Base-by-base conservation (phyloP, 2,888 invertebrate species). In the Chrysolina oricalcia region DNA sequence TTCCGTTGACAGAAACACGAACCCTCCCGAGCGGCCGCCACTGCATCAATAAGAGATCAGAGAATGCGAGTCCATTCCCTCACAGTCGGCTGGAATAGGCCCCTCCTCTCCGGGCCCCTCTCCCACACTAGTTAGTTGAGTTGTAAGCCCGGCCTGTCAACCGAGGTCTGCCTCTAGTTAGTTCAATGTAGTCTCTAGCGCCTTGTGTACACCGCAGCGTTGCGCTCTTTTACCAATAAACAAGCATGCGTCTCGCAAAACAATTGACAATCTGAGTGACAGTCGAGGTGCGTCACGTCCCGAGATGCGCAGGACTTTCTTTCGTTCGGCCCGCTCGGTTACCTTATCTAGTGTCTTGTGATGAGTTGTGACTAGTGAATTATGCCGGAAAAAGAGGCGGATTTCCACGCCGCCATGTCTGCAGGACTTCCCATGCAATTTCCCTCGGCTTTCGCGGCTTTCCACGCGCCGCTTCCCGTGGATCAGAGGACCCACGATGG, bases 391-490 rank as follows among this genome's bases (percentile, higher is more conserved):
- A 88, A 89, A 83, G 88, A 87, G 82, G 86, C 86, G 84, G 88
- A 87, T 84, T 87, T 86, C 80, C 87, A 86, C 77, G 85, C 88
- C 81, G 87, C 87, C 68, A 88, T 88, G 88, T 88, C 88, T 79
- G 88, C 88, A 80, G 88, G 88, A 81, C 84, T 88, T 72, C 88
- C 89, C 65, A 84, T 89, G 81, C 88, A 88, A 82, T 88, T 89
- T 83, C 88, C 89, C 83, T 88, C 89, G 85, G 89, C 88, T 69
- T 88, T 88, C 80, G 89, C 91, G 89, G 91, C 92, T 23, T 92
- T 92, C 87, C 91, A 92, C 70, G 91, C 92, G 4, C 92, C 92
- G 56, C 81, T 89, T 63, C 91, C 92, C 11, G 91, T 92, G 81
- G 92, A 92, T 86, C 92, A 92, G 83, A 90, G 92, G 66, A 88